Evolutionary conservation across 2,888 invertebrate genomes (phyloP).

Genomic region (Theodoxus fluviatilis): DNA sequence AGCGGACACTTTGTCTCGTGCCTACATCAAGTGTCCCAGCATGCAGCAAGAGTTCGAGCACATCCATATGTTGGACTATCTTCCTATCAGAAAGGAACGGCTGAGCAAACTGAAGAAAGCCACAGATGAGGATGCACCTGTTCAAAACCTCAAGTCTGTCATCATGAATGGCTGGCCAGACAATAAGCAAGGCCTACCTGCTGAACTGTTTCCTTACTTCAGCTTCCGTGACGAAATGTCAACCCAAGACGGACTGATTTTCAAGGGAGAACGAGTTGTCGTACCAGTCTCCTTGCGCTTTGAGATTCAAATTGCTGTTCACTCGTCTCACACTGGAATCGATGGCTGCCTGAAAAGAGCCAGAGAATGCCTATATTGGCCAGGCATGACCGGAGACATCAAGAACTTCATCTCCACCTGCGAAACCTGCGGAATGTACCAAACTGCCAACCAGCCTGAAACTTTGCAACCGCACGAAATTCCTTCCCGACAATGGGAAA

Average conservation of each 20-base stretch:
- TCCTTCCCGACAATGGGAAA: no score
- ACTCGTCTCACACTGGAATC: no score
- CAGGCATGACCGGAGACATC: no score
- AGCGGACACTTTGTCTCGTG: conserved; percentile 32
- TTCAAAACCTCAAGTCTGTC: conserved; percentile 25
- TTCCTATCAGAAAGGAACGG: conserved; percentile 26
- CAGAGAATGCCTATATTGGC: no score
- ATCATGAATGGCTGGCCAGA: conserved; percentile 33
- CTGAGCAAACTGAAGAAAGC: conserved; percentile 27
- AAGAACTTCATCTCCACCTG: no score
- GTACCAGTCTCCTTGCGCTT: no score
- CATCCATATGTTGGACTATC: conserved; percentile 25
- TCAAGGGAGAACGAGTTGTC: no score
- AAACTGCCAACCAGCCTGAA: no score
- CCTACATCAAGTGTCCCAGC: conserved; percentile 11
- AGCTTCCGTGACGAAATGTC: conserved; percentile 33
- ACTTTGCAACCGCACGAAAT: no score
- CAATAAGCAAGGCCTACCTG: conserved; percentile 19
- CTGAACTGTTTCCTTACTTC: conserved; percentile 31
- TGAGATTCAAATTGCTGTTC: no score
- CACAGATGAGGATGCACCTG: conserved; percentile 28
- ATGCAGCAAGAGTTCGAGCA: conserved; percentile 15
- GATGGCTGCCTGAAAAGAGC: no score
- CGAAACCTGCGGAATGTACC: no score
- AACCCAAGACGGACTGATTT: conserved; percentile 32